Conservation (phyloP, 2,888 invertebrate genomes). For the Mesopsocus fuscifrons region DNA sequence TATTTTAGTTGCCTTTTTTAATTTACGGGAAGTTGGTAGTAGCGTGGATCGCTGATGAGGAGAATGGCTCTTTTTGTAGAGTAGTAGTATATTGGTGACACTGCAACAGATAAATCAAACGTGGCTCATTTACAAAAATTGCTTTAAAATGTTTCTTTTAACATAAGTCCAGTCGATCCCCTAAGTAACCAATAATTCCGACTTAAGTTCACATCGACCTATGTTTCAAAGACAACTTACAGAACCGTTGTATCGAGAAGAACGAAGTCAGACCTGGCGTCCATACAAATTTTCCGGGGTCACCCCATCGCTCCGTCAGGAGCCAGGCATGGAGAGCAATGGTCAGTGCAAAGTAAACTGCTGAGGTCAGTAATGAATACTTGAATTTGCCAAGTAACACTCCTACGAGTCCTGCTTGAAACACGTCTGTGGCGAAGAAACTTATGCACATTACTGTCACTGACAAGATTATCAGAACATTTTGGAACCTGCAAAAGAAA, state of each 20-base stretch:
- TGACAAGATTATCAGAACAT: conserved; percentile 3
- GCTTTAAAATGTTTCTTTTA: background rate
- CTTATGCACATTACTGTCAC: conserved; percentile 5
- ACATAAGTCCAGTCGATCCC: background rate
- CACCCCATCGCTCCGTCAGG: conserved; percentile 5
- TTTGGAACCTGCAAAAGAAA: conserved; percentile 7
- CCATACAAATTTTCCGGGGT: conserved; percentile 1
- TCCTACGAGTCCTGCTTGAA: conserved; percentile 5
- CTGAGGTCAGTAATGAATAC: background rate
- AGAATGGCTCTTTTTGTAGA: conserved; percentile 6
- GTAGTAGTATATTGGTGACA: conserved; percentile 8
- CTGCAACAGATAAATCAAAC: conserved; percentile 6
- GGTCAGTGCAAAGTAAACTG: background rate
- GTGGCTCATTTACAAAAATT: background rate
- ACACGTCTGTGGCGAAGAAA: conserved; percentile 2
- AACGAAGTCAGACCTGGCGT: background rate
- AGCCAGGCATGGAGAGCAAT: conserved; percentile 1
- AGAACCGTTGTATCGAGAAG: conserved; percentile 3
- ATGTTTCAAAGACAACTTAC: no score
- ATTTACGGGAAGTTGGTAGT: background rate
- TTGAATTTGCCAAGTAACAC: background rate
- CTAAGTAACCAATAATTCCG: no score
- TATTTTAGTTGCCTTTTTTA: background rate
- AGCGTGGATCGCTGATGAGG: conserved; percentile 1
- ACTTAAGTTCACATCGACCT: no score